Percentiles rank a stretch among this genome's conserved stretches.
These are phyloP conservation scores for Xenopus laevis DNA, from an alignment of 2,113 vertebrate species.

Conservation along the genomic window DNA sequence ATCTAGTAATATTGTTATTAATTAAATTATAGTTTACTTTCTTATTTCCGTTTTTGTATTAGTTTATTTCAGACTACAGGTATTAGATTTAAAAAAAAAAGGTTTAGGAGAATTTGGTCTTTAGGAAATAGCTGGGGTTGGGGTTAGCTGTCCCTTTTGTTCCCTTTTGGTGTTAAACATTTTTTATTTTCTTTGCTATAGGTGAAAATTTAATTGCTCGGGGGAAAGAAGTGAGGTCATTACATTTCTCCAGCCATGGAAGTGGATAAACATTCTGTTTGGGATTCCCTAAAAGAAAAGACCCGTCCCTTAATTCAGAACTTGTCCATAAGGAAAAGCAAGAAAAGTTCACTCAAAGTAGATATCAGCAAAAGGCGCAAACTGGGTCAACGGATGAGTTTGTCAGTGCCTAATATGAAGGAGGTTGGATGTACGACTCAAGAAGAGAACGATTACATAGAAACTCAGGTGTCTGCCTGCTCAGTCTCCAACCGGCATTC, in stretches of 20 bases:
- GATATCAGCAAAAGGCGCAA: constrained; percentile 45
- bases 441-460: constrained; percentile 42
- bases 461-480: constrained; percentile 48
- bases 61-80: too few species aligned
- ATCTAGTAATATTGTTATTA: too few species aligned
- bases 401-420: constrained; percentile 68
- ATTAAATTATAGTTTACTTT: too few species aligned
- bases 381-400: constrained; percentile 65
- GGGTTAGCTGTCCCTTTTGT: too few species aligned
- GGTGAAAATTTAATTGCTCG: neutral
- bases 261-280: constrained; percentile 67
- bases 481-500: constrained; percentile 57
- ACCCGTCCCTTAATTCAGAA: constrained; percentile 65
- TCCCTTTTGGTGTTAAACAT: too few species aligned
- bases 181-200: neutral
- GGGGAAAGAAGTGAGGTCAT: constrained; percentile 15
- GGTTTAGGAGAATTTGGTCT: too few species aligned
- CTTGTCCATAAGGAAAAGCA: constrained; percentile 58
- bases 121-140: too few species aligned
- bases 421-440: constrained; percentile 53
- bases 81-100: too few species aligned
- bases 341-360: constrained; percentile 56
- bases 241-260: constrained; percentile 59
- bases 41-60: too few species aligned
- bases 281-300: constrained; percentile 69